Evolutionary conservation across 2,113 vertebrate species (phyloP), one percentile per base, ranked within the genome.

Genomic region (Cottus gobio): DNA sequence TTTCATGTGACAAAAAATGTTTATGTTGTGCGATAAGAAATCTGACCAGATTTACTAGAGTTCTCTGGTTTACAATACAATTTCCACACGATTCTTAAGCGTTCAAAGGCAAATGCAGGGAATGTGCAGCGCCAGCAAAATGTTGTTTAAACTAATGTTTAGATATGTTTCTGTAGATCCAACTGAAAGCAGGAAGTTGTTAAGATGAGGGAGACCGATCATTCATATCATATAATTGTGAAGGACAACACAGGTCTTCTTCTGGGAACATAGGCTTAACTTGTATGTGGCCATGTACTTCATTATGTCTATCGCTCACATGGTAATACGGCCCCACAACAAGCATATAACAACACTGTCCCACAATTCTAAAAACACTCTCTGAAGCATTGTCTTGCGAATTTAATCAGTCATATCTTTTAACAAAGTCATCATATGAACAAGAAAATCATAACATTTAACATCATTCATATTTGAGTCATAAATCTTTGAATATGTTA

Each of bases 391-490:
- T 39, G 81, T 67, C 64, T 80, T 48, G 82, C 88, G 81, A 86
- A 74, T 92, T 92, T 93, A 90, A 87, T 92, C 44, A 81, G 64
- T 85, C 79, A 62, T 77, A 75, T 87, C 71, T 82, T 86, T 89
- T 73, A 89, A 92, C 87, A 90, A 91, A 91, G 80, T 90, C 80
- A 26, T 88, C 75, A 86, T 73, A 48, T 80, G 73, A 88, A 91
- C 89, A 90, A 85, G 62, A 79, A 93, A 89, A 87, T 89, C 64
- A 80, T 80, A 90, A 90, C 87, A 91, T 90, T 85, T 84, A 90
- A 91, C 85, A 89, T 87, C 62, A 83, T 88, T 91, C 78, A 73
- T 85, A 80, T 85, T 87, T 75, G 71, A 85, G 67, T 85, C 79
- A 70, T 82, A 86, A 56, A 90, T 81, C 58, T 83, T 89, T 90